Conservation (phyloP, 2,113 vertebrate species). For the Anoura caudifer region DNA sequence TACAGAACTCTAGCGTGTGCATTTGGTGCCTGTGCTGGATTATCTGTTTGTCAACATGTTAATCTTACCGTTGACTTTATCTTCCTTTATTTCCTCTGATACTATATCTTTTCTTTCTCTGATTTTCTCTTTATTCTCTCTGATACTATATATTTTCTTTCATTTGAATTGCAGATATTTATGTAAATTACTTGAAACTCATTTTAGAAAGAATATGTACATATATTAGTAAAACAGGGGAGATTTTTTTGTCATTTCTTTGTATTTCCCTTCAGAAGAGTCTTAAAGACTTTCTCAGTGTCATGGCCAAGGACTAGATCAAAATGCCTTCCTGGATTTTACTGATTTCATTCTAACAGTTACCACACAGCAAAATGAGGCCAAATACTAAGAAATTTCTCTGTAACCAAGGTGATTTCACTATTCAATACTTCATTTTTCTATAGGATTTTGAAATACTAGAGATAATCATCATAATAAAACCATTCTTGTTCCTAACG, state of each 20-base stretch:
- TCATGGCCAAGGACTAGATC: not conserved
- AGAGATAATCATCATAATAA: conserved; percentile 40
- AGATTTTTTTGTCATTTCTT: not conserved
- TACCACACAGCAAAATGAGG: conserved; percentile 31
- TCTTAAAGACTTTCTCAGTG: conserved; percentile 16
- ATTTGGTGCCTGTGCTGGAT: not conserved
- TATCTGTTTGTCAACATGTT: not conserved
- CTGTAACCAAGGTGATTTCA: not conserved
- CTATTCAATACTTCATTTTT: conserved; percentile 36
- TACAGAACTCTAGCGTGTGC: not conserved
- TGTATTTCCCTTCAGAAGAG: conserved; percentile 6
- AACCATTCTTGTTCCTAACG: conserved; percentile 36
- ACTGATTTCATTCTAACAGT: conserved; percentile 31
- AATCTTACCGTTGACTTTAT: not conserved
- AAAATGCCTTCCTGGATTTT: conserved; percentile 23
- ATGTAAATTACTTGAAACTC: not conserved
- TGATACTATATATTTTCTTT: not conserved
- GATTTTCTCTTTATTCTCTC: not conserved
- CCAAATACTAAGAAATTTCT: not conserved
- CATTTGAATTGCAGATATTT: not conserved
- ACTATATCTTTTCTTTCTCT: not conserved
- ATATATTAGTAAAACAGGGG: not conserved
- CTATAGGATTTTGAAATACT: conserved; percentile 18
- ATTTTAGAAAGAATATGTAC: not conserved
- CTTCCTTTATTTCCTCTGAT: not conserved